A percentile compares a stretch with the other conserved stretches of the same genome.
Conservation (phyloP, 2,888 invertebrate species). For the Octonoba sinensis region DNA sequence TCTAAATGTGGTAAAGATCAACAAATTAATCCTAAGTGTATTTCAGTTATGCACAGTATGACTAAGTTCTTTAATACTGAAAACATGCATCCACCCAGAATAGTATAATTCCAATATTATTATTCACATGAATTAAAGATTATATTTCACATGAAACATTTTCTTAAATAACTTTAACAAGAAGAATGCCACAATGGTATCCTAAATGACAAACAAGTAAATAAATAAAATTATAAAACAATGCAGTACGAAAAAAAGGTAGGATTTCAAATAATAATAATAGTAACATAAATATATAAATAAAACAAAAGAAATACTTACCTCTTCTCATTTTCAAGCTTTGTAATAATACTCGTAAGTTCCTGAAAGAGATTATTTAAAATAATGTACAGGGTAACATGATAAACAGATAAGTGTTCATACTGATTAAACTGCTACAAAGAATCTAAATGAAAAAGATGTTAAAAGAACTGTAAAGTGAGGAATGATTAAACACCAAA, state of each 20-base stretch:
- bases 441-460: too few species aligned
- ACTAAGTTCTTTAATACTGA: too few species aligned
- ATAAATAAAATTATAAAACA: not conserved
- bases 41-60: too few species aligned
- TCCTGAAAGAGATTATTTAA: conserved; percentile 31
- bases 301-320: conserved; percentile 14
- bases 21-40: too few species aligned
- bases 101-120: too few species aligned
- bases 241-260: not conserved
- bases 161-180: not conserved
- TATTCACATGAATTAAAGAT: not conserved
- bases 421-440: too few species aligned
- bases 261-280: not conserved
- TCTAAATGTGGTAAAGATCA: too few species aligned
- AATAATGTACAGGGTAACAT: too few species aligned
- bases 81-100: too few species aligned
- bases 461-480: too few species aligned
- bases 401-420: too few species aligned
- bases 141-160: not conserved
- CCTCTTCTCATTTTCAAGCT: conserved; percentile 51
- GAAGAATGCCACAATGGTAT: not conserved
- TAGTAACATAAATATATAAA: not conserved
- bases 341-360: conserved; percentile 36
- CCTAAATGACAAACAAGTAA: not conserved
- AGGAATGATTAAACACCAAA: too few species aligned